Conservation (phyloP, 2,797 vertebrate species). For the Podarcis lilfordi region DNA sequence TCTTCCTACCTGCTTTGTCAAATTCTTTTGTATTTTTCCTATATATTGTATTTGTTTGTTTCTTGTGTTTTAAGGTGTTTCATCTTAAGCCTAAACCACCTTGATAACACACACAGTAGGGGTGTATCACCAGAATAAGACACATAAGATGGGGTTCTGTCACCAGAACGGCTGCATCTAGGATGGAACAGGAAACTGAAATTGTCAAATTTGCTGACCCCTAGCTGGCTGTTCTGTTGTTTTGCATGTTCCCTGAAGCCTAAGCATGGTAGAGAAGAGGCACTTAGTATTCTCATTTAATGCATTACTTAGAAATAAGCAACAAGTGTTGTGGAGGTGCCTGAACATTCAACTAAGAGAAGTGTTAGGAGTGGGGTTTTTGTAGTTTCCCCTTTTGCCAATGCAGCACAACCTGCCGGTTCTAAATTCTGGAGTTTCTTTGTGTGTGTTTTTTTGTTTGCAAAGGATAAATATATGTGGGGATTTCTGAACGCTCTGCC, state of each 20-base stretch:
- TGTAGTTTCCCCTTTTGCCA: background rate
- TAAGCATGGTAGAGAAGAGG: background rate
- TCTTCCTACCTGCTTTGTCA: background rate
- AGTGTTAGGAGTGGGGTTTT: background rate
- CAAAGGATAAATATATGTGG: background rate
- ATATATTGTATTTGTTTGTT: background rate
- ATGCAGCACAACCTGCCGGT: background rate
- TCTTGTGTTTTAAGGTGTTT: background rate
- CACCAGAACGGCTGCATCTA: background rate
- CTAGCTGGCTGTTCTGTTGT: no score
- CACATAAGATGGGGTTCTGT: background rate
- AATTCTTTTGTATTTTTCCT: background rate
- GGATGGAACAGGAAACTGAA: no score
- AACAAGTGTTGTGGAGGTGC: background rate
- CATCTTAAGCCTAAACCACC: background rate
- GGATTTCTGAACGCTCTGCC: background rate
- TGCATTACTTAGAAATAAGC: background rate
- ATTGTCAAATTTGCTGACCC: no score
- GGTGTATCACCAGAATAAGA: no score
- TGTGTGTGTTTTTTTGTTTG: background rate
- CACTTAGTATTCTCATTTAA: background rate
- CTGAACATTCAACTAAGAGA: background rate
- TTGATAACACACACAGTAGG: background rate
- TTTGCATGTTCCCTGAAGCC: background rate
- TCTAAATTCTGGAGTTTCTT: background rate